Percentiles rank a stretch among this genome's conserved stretches.
phyloP scores from a whole-genome alignment of 2,113 vertebrate species.

The Aegotheles bennettii region DNA sequence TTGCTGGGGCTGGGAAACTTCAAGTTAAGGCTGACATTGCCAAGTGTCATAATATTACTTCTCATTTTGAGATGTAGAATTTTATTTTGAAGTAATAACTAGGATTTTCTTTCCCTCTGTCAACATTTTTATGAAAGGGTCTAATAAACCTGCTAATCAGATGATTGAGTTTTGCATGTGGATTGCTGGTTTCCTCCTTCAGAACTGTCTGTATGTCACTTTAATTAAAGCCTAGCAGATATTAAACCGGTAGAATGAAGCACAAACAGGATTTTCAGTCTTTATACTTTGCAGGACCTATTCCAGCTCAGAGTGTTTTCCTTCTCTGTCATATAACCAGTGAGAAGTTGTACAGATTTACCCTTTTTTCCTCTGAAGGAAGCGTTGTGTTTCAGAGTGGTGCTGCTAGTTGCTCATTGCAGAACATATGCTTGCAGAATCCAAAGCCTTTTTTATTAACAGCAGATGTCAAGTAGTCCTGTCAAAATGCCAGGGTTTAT shows the following conservation, averaged over 20 bases:
- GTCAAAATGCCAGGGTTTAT: slow-evolving; percentile 59
- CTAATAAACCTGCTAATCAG: slow-evolving; percentile 24
- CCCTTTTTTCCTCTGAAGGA: neutral
- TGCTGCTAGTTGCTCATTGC: neutral
- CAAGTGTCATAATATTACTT: neutral
- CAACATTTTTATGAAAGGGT: neutral
- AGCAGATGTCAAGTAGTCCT: slow-evolving; percentile 49
- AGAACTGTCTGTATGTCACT: neutral
- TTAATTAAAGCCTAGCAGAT: slow-evolving; percentile 23
- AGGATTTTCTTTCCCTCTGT: neutral
- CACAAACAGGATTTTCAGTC: slow-evolving; percentile 10
- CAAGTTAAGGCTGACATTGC: neutral
- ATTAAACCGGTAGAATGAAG: neutral
- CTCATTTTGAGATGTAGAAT: neutral
- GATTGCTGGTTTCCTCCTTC: neutral
- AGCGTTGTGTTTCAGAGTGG: neutral
- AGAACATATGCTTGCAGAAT: slow-evolving; percentile 10
- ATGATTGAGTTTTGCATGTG: neutral
- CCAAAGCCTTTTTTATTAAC: slow-evolving; percentile 61
- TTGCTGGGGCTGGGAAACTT: neutral
- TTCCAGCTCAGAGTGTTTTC: slow-evolving; percentile 4
- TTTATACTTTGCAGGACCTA: neutral
- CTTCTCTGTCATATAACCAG: neutral
- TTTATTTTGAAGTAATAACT: neutral
- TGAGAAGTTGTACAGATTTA: neutral